phyloP scores from a whole-genome alignment of 2,888 invertebrate species.

The Rhamnusium bicolor region DNA sequence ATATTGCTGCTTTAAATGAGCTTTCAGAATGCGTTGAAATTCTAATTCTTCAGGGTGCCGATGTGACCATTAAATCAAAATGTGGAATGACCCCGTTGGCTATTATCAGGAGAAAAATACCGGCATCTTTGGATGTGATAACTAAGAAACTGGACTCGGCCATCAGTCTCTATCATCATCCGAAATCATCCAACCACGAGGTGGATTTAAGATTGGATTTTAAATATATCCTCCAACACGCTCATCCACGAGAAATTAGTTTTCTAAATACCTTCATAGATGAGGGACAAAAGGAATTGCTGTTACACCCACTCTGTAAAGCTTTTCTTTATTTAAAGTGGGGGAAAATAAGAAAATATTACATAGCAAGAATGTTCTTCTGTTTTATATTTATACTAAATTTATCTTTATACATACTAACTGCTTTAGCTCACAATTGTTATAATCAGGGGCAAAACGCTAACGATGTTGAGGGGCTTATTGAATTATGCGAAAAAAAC shows the following conservation, averaged over 20 bases:
- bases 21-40: constrained; percentile 89
- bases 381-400: constrained; percentile 86
- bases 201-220: constrained; percentile 88
- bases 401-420: constrained; percentile 85
- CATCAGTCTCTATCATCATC: constrained; percentile 83
- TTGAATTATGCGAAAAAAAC: constrained; percentile 84
- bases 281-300: constrained; percentile 89
- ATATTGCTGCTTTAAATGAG: constrained; percentile 89
- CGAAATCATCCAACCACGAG: constrained; percentile 84
- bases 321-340: constrained; percentile 91
- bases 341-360: constrained; percentile 92
- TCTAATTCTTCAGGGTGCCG: constrained; percentile 87
- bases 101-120: constrained; percentile 89
- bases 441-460: constrained; percentile 85
- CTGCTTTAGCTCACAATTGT: constrained; percentile 87
- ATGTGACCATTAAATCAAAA: constrained; percentile 90
- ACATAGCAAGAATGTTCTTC: constrained; percentile 84
- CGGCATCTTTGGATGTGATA: constrained; percentile 87
- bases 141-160: constrained; percentile 87
- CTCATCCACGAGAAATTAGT: constrained; percentile 87
- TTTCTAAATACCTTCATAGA: constrained; percentile 90
- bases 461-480: constrained; percentile 77
- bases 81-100: constrained; percentile 90
- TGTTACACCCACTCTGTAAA: constrained; percentile 89
- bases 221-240: constrained; percentile 85